Evolutionary conservation across 2,888 invertebrate genomes (phyloP).

Genomic region (Pristionchus exspectatus): DNA sequence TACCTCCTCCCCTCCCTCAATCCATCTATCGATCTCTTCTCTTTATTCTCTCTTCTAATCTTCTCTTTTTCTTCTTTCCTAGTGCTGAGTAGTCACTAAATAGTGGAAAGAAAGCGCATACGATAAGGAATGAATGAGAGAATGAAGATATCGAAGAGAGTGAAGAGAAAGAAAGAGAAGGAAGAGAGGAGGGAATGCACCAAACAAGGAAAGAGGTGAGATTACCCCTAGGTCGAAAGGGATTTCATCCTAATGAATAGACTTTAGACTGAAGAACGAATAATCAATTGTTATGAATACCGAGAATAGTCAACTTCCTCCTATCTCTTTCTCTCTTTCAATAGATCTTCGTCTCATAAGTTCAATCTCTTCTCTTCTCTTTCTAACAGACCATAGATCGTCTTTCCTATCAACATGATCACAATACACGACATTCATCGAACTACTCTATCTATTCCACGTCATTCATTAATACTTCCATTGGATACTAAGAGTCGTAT

Average conservation of each 20-base stretch:
- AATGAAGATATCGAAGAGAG: not conserved
- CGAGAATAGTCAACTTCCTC: not conserved
- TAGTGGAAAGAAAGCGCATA: constrained; percentile 43
- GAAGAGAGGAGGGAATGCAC: not conserved
- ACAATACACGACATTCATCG: not conserved
- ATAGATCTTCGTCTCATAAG: not conserved
- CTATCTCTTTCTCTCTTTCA: not conserved
- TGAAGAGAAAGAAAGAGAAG: not conserved
- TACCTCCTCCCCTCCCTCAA: not conserved
- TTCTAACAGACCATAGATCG: not conserved
- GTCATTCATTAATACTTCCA: no score
- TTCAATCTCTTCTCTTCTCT: not conserved
- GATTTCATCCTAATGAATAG: not conserved
- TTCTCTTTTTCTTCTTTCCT: not conserved
- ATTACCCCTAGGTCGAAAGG: not conserved
- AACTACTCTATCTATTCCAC: not conserved
- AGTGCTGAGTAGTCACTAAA: constrained; percentile 31
- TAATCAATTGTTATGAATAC: not conserved
- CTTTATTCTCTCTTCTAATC: constrained; percentile 1
- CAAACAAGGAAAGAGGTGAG: not conserved
- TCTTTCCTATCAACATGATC: not conserved
- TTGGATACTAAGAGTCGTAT: no score
- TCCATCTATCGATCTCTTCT: constrained; percentile 19
- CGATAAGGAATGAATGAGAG: not conserved
- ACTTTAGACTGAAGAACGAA: not conserved